Evolutionary conservation across 1,140 invertebrate genomes (phyloP), one percentile per base, ranked within the genome.

Genomic region (Maconellicoccus hirsutus): DNA sequence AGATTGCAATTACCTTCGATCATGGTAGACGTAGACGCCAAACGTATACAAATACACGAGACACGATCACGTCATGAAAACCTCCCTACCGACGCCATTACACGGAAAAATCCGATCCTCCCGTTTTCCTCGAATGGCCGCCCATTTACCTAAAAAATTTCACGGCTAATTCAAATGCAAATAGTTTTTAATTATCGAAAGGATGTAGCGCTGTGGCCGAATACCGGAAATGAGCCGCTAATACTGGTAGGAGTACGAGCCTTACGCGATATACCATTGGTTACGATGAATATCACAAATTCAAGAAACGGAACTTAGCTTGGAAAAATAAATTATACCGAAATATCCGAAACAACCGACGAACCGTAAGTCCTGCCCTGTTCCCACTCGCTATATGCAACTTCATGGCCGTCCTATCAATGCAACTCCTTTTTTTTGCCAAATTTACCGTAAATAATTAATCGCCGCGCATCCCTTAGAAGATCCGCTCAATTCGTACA

Each of bases 131-230:
- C 42, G 42, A 52, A 52, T 52, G 42, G 42, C 42, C 42, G 42
- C 42, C 42, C 12, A 19, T 52, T 52, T 16, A 52, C 6, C 42
- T 33, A 33, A 33, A 33, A 33, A 33, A 33, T 12, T 52, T 52
- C 42, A 52, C 42, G 42, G 42, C 42, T 52, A 52, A 52, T 52
- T 52, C 42, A 52, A 52, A 52, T 52, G 42, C 42, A 52, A 52
- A 52, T 52, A 52, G 42, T 52, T 52, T 52, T 52, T 52, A 52
- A 52, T 52, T 52, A 52, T 16, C 42, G 42, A 52, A 52, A 52
- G 42, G 42, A 52, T 52, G 42, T 52, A 52, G 42, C 42, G 42
- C n/a, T 52, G 33, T 38, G 42, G 42, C 42, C 42, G 16, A 14
- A 19, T 52, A 52, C 12, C 42, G 42, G 42, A 52, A 52, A 52